Base-by-base conservation (phyloP, 1,140 invertebrate genomes). In the Panagrolaimus sp. region DNA sequence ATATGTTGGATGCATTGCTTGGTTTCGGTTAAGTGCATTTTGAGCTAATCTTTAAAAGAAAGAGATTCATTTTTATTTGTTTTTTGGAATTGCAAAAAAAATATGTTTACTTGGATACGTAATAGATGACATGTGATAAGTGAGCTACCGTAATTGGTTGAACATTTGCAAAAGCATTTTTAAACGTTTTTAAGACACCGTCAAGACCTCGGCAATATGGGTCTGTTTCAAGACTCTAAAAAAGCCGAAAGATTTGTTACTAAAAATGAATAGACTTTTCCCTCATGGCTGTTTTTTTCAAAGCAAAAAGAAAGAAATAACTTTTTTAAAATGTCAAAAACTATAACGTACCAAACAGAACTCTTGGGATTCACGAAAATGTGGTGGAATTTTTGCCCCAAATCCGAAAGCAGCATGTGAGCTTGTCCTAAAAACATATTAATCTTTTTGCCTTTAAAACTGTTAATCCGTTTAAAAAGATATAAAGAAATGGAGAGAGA, bases 71-170 rank as follows among this genome's bases (percentile, higher is more conserved):
- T 38, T 38, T 38, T 38, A 38, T 38, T 38, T 38, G 32, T 38
- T 38, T 38, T 38, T 38, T 38, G n/a, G n/a, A n/a, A n/a, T 38
- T 38, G 32, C 7, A 38, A 38, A 38, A 38, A 38, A 38, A 38
- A 4, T 43, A 43, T 21, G n/a, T 55, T 63, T 68, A 82, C 78
- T 79, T 79, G 6, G 78, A 74, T 28, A 75, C 70, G 66, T 82
- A 79, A 65, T 79, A 79, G 15, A 79, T 79, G 55, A 79, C 76
- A 65, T 79, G 78, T 17, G 78, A 82, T 15, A 79, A 69, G 63
- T 82, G 77, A 12, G 80, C 79, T n/a, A 65, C 70, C 58, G 78
- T 68, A 15, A 82, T 46, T 44, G 78, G 78, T 44, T 80, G 72
- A 5, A 78, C 71, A 55, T 68, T 70, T n/a, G 78, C 62, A 65